These are phyloP conservation scores for Lemur catta DNA, from an alignment of 2,797 vertebrate genomes.

Conservation along the genomic window DNA sequence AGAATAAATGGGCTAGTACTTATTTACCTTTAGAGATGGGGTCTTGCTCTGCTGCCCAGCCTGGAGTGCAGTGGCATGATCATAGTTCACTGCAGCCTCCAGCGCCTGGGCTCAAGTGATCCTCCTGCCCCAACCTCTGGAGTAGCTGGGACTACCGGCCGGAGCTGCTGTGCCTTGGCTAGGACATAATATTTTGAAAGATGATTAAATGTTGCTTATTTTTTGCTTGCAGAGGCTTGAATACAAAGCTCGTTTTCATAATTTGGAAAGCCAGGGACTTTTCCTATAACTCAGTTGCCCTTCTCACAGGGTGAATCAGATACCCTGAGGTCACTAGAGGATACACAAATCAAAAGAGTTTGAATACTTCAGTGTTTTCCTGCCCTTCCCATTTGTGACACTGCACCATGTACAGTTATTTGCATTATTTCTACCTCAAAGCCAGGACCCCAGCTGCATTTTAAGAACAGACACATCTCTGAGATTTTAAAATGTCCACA, in stretches of 20 bases:
- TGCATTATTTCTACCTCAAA: slow-evolving; percentile 19
- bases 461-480: slow-evolving; percentile 6
- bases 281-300: not conserved
- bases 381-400: not conserved
- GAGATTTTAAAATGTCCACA: slow-evolving; percentile 27
- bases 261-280: not conserved
- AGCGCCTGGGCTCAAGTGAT: not conserved
- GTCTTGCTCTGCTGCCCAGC: not conserved
- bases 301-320: not conserved
- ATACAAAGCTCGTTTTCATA: not conserved
- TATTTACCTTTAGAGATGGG: not conserved
- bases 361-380: not conserved
- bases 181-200: not conserved
- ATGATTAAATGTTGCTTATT: not conserved
- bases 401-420: not conserved
- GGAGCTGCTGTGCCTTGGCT: not conserved
- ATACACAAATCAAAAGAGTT: not conserved
- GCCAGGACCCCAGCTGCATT: not conserved
- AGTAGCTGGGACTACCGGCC: not conserved
- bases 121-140: not conserved
- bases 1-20: not conserved
- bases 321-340: not conserved
- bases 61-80: not conserved
- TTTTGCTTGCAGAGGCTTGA: slow-evolving; percentile 31
- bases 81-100: not conserved